Base-by-base conservation (phyloP, 2,797 vertebrate genomes). In the Odontamblyopus lacepedii region DNA sequence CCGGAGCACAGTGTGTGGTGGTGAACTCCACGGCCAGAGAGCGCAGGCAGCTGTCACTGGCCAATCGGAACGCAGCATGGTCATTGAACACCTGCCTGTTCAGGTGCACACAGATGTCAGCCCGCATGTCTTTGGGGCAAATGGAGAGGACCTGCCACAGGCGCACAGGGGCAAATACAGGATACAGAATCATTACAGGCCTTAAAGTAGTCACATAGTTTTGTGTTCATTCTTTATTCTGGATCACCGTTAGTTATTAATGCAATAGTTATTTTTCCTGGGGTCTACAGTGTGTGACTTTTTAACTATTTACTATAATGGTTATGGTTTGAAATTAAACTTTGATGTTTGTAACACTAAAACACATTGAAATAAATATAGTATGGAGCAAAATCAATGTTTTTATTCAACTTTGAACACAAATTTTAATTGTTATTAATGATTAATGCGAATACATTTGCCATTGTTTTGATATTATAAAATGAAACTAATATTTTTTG, bases 41-140 rank as follows among this genome's bases (percentile, higher is more conserved):
- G 26, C 98, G 90, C 18, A 99, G 93, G 64, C 98, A 99, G 6
- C 98, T 97, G 0, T 99, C 98, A 0, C 98, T 99, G 9, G 98
- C 98, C 86, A 99, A 84, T 23, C 98, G 92, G 89, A 99, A 99
- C 5, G 98, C 98, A 0, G 98, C 97, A 77, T 99, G 98, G 83
- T 99, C 98, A 88, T 99, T 99, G 84, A 99, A 99, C 82, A 99
- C 98, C 79, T 90, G 90, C 35, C 96, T 88, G 93, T 99, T 99
- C 61, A 99, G 95, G 87, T 99, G 98, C 69, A 99, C 98, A 0
- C 98, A 99, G 88, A 99, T 99, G 85, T 99, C 98, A 0, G 98
- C 98, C 41, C 98, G 95, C 98, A 99, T 99, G 91, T 99, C 98
- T 91, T 99, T 99, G 38, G 98, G 98, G 91, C 98, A 99, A 84